Evolutionary conservation across 2,797 vertebrate species (phyloP).

Genomic region (Poliocrania exsul): DNA sequence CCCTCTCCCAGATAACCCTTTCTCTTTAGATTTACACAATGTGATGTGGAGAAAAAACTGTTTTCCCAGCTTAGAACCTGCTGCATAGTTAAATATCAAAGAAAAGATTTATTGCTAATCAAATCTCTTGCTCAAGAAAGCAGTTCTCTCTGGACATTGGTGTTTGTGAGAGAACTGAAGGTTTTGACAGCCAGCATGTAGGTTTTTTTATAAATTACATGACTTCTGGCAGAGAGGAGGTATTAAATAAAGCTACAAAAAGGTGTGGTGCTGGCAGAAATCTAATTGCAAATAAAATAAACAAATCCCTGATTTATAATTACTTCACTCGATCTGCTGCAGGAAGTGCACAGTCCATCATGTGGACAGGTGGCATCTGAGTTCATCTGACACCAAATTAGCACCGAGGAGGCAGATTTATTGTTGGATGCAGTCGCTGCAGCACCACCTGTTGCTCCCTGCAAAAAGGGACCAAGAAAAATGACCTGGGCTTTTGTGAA

Average conservation of each 20-base stretch:
- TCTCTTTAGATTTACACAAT: not conserved
- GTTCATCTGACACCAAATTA: constrained; percentile 56
- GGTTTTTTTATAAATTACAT: not conserved
- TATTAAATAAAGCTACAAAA: not conserved
- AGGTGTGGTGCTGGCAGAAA: not conserved
- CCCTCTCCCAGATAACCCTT: not conserved
- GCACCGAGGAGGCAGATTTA: constrained; percentile 23
- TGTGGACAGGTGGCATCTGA: constrained; percentile 64
- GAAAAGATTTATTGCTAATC: not conserved
- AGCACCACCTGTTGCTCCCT: constrained; percentile 35
- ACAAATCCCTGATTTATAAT: constrained; percentile 1
- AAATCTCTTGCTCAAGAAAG: not conserved
- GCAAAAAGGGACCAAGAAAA: not conserved
- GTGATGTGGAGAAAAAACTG: not conserved
- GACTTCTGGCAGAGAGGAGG: not conserved
- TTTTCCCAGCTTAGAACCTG: not conserved
- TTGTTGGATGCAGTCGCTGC: not conserved
- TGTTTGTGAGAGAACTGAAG: not conserved
- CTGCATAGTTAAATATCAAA: not conserved
- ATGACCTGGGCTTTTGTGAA: not conserved
- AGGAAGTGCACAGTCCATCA: constrained; percentile 43
- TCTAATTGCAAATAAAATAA: not conserved
- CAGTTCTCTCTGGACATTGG: not conserved
- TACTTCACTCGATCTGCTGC: constrained; percentile 13
- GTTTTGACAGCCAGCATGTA: not conserved